A percentile compares a stretch with the other conserved stretches of the same genome.
Evolutionary conservation across 2,113 vertebrate genomes (phyloP).

Genomic region (Dasypus novemcinctus): DNA sequence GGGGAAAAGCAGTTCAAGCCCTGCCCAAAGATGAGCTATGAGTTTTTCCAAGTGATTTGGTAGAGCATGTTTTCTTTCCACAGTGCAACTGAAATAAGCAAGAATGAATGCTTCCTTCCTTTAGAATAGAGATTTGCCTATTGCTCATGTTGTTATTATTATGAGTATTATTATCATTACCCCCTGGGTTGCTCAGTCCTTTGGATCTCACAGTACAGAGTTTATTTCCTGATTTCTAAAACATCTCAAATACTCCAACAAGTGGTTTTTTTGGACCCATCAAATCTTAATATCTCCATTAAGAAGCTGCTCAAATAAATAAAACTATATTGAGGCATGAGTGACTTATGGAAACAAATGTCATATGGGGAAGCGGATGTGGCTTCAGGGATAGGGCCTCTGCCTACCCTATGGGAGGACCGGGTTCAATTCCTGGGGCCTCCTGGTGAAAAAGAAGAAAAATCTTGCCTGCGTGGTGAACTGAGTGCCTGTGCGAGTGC

Average conservation of each 20-base stretch:
- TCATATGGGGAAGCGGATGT: no score
- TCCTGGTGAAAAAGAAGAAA: no score
- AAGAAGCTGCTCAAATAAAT: slow-evolving; percentile 14
- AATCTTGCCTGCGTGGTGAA: no score
- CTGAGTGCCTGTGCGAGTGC: no score
- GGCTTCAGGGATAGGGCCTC: no score
- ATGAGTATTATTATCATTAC: not conserved
- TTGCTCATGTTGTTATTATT: not conserved
- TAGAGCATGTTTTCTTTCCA: not conserved
- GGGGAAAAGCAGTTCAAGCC: not conserved
- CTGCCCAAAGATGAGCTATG: not conserved
- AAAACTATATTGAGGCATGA: not conserved
- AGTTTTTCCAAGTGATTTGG: not conserved
- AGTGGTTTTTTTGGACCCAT: not conserved
- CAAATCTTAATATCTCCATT: not conserved
- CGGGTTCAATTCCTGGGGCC: no score
- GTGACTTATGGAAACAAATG: not conserved
- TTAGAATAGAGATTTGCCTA: not conserved
- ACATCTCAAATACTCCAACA: not conserved
- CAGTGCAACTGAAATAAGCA: not conserved
- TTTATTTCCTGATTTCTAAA: slow-evolving; percentile 31
- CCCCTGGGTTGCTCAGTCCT: not conserved
- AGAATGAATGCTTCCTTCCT: not conserved
- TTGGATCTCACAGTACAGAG: not conserved
- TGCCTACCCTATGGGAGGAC: no score